Evolutionary conservation across 2,113 vertebrate species (phyloP), one percentile per base, ranked within the genome.

Genomic region (Equus quagga): DNA sequence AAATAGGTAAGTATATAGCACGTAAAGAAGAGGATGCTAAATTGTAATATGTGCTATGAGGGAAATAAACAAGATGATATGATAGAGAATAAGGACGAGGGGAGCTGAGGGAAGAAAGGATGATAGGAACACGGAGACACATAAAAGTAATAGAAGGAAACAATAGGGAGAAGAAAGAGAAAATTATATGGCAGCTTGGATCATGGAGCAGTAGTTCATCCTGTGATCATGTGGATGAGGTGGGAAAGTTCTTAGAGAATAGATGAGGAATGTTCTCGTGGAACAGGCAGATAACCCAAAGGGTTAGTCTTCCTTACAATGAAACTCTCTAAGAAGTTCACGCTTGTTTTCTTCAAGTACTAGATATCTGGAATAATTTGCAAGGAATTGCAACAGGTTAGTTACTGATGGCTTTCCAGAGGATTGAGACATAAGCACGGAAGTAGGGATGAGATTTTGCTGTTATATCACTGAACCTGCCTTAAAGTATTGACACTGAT

Each of bases 371-470:
- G 78, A 97, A 88, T 97, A 26, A 94, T 98, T 97, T 98, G 60
- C 93, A 97, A 93, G 94, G 69, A 89, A 97, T 89, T 97, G 93
- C 97, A 97, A 96, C 98, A 98, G 96, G 96, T 98, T 98, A 98
- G 96, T 98, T 98, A 98, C 85, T 98, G 96, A 98, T 98, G 95
- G 93, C 81, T 98, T 98, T 98, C 98, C 98, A 76, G 97, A 98
- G 91, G 97, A 98, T 72, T 98, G 96, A 98, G 93, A 95, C 33
- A 92, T 97, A 98, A 98, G 97, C 94, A 98, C 41, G 96, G 90
- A 97, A 96, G 93, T 92, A 89, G 89, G 54, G 67, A 97, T 98
- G 95, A 98, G 86, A 70, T 98, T 98, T 98, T 87, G 84, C 96
- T 98, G 73, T 89, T 98, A 26, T 4, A 91, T 97, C 94, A 96